Evolutionary conservation across 2,113 vertebrate species (phyloP), one percentile per base, ranked within the genome.

Genomic region (Jacana jacana): DNA sequence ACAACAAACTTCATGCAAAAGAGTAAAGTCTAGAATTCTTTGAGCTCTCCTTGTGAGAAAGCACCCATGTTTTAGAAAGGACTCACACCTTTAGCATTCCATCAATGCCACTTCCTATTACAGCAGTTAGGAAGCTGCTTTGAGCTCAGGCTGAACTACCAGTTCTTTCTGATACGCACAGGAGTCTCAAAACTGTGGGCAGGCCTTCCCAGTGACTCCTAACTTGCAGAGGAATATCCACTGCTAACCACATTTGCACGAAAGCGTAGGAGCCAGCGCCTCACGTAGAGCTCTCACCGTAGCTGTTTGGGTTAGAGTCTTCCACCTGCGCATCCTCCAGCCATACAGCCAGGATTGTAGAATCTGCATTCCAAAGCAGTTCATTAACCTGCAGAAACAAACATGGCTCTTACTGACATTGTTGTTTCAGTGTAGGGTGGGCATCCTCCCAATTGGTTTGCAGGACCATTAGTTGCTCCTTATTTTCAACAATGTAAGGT

Each of bases 301-400:
- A 98, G 76, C 96, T 97, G 68, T 97, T 98, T 71, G 93, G 49
- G 30, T 55, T 89, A 30, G 96, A 80, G 3, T 95, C 95, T 46
- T 98, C 97, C 64, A 97, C 97, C 4, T 60, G 91, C 14, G 98
- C 91, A 52, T 99, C 99, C 96, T 99, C 99, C 63, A 99, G 93
- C 99, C 99, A 99, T 66, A 99, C 86, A 7, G 98, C 98, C 61
- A 99, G 95, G 73, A 99, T 94, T 0, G 98, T 97, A 60, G 99
- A 99, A 96, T 99, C 99, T n/a, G 96, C 97, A 97, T 99, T 99
- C 99, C 99, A 99, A 76, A 99, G 97, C 86, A 99, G 96, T 80
- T 99, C 98, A 86, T 98, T 99, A 72, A 99, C 99, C 99, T 99
- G 93, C 44, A 35, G 54, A 68, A 91, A 81, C 39, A 93, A 89